phyloP scores from a whole-genome alignment of 2,797 vertebrate species.

The Cuniculus paca region DNA sequence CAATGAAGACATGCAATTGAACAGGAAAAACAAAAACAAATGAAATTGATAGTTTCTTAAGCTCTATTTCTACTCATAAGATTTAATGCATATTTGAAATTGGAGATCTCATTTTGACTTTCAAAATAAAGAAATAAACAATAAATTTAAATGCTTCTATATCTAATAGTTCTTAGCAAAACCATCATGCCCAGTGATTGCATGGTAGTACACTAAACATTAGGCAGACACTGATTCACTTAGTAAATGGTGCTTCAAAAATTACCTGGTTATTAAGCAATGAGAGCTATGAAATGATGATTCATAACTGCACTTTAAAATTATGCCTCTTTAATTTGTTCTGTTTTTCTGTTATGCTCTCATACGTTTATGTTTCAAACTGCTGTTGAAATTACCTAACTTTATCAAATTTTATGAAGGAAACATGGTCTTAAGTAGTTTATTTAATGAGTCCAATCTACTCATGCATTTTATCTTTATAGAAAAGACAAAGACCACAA shows the following conservation, averaged over 20 bases:
- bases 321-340: conserved; percentile 46
- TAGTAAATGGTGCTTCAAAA: conserved; percentile 30
- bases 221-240: conserved; percentile 7
- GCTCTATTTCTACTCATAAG: not conserved
- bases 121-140: not conserved
- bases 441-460: conserved; percentile 65
- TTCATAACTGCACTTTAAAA: conserved; percentile 55
- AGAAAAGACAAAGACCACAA: conserved; percentile 32
- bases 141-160: not conserved
- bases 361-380: conserved; percentile 53
- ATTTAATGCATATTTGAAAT: not conserved
- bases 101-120: not conserved
- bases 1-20: conserved; percentile 13
- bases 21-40: not conserved
- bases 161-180: not conserved
- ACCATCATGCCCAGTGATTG: not conserved
- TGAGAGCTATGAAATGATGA: not conserved
- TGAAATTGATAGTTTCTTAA: not conserved
- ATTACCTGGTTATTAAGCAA: conserved; percentile 60
- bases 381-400: conserved; percentile 50
- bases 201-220: not conserved
- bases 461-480: conserved; percentile 55
- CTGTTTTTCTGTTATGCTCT: conserved; percentile 58
- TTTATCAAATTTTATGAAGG: conserved; percentile 68
- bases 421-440: conserved; percentile 56